These are phyloP conservation scores for Pavo muticus DNA, from an alignment of 2,113 vertebrate genomes.

Conservation along the genomic window DNA sequence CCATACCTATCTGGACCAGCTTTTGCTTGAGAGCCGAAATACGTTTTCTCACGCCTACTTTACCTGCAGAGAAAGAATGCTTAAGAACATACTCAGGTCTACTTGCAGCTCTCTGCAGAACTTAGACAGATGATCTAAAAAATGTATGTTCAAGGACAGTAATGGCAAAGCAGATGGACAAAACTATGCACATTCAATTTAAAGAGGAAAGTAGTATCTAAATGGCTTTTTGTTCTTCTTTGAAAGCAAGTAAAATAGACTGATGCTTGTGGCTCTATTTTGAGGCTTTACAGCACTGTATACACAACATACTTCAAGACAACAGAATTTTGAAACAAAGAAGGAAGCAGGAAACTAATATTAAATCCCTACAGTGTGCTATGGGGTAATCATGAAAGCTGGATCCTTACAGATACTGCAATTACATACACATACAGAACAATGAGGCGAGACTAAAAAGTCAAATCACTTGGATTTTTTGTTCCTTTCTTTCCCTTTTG, in stretches of 20 bases:
- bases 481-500: not conserved
- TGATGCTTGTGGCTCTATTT: not conserved
- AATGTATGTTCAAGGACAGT: not conserved
- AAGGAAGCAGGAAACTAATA: not conserved
- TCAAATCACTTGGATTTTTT: not conserved
- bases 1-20: not conserved
- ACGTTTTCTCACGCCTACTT: not conserved
- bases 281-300: not conserved
- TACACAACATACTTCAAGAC: not conserved
- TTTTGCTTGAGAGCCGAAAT: not conserved
- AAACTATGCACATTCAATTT: not conserved
- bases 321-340: not conserved
- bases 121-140: not conserved
- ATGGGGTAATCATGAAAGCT: not conserved
- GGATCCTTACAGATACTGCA: not conserved
- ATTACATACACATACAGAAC: not conserved
- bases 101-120: not conserved
- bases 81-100: not conserved
- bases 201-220: not conserved
- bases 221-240: not conserved
- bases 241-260: not conserved
- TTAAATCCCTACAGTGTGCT: not conserved
- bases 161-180: not conserved
- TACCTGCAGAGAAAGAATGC: not conserved
- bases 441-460: not conserved